Percentiles rank a stretch among this genome's conserved stretches.
phyloP scores from a whole-genome alignment of 2,888 invertebrate genomes.

The Argyra leucocephala region DNA sequence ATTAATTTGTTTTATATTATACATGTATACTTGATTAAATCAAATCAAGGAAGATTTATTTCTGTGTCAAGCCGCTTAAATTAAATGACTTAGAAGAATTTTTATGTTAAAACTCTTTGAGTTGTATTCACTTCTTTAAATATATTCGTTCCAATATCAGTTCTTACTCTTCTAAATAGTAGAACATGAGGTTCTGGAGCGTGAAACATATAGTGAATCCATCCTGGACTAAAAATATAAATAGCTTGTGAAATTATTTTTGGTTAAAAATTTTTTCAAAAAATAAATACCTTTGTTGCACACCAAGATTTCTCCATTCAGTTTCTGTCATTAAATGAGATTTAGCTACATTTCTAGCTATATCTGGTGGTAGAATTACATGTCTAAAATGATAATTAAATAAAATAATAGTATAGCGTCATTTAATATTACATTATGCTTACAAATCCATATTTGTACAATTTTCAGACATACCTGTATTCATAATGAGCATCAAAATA shows the following conservation, averaged over 20 bases:
- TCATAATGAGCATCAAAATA: slow-evolving; percentile 80
- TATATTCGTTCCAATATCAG: slow-evolving; percentile 18
- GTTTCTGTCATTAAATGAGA: slow-evolving; percentile 87
- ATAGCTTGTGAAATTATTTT: not conserved
- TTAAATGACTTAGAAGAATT: too few relatives aligned
- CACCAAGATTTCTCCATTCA: slow-evolving; percentile 89
- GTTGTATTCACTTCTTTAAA: not conserved
- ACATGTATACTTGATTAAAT: not conserved
- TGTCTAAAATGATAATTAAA: slow-evolving; percentile 51
- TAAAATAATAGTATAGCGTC: not conserved
- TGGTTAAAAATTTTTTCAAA: too few relatives aligned
- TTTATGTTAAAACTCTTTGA: not conserved
- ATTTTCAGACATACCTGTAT: slow-evolving; percentile 58
- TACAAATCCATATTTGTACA: not conserved
- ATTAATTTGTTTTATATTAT: not conserved
- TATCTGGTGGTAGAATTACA: slow-evolving; percentile 77
- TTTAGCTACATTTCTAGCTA: slow-evolving; percentile 77
- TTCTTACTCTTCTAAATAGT: slow-evolving; percentile 58
- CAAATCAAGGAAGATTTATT: not conserved
- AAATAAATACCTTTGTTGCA: slow-evolving; percentile 59
- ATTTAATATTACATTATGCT: not conserved
- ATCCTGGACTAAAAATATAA: slow-evolving; percentile 55
- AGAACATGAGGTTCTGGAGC: slow-evolving; percentile 83
- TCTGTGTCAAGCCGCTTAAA: too few relatives aligned
- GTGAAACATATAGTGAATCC: slow-evolving; percentile 57